Evolutionary conservation across 2,797 vertebrate genomes (phyloP), one percentile per base, ranked within the genome.

Genomic region (Macropus fuliginosus): DNA sequence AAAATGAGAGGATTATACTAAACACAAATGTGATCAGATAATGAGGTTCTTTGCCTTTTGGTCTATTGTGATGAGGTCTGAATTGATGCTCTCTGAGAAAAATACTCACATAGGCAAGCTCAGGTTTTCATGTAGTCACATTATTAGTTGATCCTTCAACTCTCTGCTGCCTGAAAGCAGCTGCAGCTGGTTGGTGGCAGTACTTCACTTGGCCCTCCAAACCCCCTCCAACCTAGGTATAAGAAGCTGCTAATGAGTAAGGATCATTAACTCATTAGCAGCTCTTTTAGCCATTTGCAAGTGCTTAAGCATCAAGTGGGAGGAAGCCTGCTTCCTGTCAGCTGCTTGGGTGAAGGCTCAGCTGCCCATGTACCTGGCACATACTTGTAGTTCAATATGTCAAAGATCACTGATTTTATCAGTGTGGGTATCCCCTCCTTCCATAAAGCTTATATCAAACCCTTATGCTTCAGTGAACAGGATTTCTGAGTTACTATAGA

Each of bases 101-200:
- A 12, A 74, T 57, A 87, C 96, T 92, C 92, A 55, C 55, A 54
- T 59, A 93, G 90, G 10, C 89, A 57, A 94, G 74, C 46, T 93
- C 52, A 93, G 21, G 1, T 92, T 55, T 57, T 93, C n/a, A 93
- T 55, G 46, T 31, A 92, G 34, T 11, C 90, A 52, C n/a, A 5
- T 24, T 31, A 50, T 87, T 27, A 9, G 1, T 28, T 50, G 90
- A 74, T 0, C 9, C 3, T 12, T 95, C 46, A 55, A 90, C 56
- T 95, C 81, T 74, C 0, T 95, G 55, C 1, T 93, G 93, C 95
- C 90, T 34, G 91, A n/a, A 92, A 74, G 21, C 74, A 87, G 74
- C 24, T 50, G 40, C 74, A 46, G 40, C 21, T 81, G 74, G 46
- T 27, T 87, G 40, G 40, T 87, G 46, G 24, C 24, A 50, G 40